phyloP scores from a whole-genome alignment of 2,888 invertebrate genomes.

The Dascillus cervinus region DNA sequence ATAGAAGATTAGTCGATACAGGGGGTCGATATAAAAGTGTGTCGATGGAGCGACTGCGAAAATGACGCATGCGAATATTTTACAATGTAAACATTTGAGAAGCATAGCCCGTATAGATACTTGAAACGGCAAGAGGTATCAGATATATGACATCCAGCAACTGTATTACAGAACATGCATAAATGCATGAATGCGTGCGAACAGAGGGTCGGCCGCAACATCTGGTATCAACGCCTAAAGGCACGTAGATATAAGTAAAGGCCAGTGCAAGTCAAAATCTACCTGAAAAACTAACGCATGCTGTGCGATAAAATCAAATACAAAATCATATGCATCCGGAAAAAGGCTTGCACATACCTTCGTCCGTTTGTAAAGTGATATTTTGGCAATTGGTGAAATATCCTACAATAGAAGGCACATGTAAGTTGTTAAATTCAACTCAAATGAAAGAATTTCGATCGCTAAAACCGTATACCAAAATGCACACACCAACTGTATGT shows the following conservation, averaged over 20 bases:
- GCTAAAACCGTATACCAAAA: slow-evolving; percentile 7
- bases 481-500: slow-evolving; percentile 9
- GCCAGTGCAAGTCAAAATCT: slow-evolving; percentile 18
- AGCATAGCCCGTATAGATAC: too few relatives aligned
- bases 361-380: slow-evolving; percentile 40
- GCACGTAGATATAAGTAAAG: slow-evolving; percentile 18
- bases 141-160: slow-evolving; percentile 18
- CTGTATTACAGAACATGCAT: slow-evolving; percentile 26
- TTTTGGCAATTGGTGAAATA: slow-evolving; percentile 42
- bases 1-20: too few relatives aligned
- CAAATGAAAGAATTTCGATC: not conserved
- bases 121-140: slow-evolving; percentile 12
- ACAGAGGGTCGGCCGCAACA: slow-evolving; percentile 17
- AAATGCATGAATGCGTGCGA: slow-evolving; percentile 30
- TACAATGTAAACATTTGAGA: too few relatives aligned
- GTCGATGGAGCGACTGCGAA: too few relatives aligned
- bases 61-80: too few relatives aligned
- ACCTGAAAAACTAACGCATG: slow-evolving; percentile 17
- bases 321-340: slow-evolving; percentile 24
- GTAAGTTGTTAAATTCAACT: slow-evolving; percentile 24
- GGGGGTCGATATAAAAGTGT: too few relatives aligned
- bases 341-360: slow-evolving; percentile 37
- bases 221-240: slow-evolving; percentile 18
- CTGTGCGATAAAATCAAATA: slow-evolving; percentile 16
- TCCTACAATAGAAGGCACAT: slow-evolving; percentile 40